Conservation (phyloP, 2,888 invertebrate genomes). For the Synanthedon myopaeformis region DNA sequence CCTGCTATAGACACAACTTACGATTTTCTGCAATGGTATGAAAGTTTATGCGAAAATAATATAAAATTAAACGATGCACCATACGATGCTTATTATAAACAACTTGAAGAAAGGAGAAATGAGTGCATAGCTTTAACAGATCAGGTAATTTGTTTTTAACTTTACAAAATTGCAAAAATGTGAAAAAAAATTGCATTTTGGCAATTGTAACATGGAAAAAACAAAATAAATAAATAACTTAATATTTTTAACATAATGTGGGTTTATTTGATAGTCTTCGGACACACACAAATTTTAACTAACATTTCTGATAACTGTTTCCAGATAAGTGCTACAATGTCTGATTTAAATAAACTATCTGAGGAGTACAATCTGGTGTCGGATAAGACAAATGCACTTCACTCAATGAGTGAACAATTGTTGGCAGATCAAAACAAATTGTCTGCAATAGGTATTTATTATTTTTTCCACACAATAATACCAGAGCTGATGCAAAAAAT, state of each 20-base stretch:
- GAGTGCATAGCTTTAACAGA: constrained; percentile 77
- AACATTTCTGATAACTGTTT: constrained; percentile 7
- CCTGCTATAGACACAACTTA: constrained; percentile 71
- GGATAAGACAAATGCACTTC: constrained; percentile 91
- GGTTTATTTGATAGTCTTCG: neutral
- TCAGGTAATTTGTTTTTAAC: constrained; percentile 54
- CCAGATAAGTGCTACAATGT: constrained; percentile 77
- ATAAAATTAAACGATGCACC: constrained; percentile 77
- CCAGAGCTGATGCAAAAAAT: too few species aligned
- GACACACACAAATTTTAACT: neutral
- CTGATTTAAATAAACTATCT: constrained; percentile 78
- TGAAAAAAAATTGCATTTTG: too few species aligned
- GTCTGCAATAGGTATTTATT: constrained; percentile 73
- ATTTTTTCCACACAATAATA: neutral
- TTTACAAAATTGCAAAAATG: neutral
- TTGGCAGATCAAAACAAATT: constrained; percentile 89
- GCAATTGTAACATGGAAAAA: too few species aligned
- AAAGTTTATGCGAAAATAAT: constrained; percentile 77
- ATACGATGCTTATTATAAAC: constrained; percentile 78
- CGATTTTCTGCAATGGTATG: constrained; percentile 83
- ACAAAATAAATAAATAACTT: too few species aligned
- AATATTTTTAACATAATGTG: too few species aligned
- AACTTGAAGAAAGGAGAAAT: constrained; percentile 74
- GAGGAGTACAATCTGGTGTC: constrained; percentile 89
- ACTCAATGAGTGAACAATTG: constrained; percentile 91